Conservation (phyloP, 2,888 invertebrate species). For the Melangyna quadrimaculata region DNA sequence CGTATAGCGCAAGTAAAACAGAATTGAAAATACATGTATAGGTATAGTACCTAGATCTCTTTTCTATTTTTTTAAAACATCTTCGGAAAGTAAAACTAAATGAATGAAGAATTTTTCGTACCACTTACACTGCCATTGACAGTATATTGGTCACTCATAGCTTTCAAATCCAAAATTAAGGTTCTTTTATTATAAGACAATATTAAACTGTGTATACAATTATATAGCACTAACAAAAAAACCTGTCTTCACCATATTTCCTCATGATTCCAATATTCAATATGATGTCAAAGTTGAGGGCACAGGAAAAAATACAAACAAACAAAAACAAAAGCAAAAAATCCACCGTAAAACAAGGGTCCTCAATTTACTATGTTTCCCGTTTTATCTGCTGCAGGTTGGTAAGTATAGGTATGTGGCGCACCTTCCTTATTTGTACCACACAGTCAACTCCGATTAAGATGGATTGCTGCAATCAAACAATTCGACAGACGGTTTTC, state of each 20-base stretch:
- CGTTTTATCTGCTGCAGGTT: conserved; percentile 4
- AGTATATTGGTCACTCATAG: no score
- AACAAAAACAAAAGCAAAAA: neutral
- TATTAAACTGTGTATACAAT: no score
- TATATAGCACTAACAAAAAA: neutral
- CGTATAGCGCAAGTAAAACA: no score
- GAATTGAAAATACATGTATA: no score
- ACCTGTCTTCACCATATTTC: neutral
- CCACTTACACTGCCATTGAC: no score
- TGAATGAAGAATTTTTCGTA: no score
- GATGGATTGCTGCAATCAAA: conserved; percentile 71
- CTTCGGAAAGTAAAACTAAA: no score
- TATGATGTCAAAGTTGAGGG: conserved; percentile 19
- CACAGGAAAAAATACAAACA: neutral
- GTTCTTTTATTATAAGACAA: neutral
- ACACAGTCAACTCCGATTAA: conserved; percentile 66
- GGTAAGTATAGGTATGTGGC: conserved; percentile 58
- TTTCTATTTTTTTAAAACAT: no score
- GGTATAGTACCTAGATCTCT: no score
- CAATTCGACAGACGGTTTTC: conserved; percentile 70
- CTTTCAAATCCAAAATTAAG: neutral
- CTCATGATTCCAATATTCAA: neutral
- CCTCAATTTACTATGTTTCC: conserved; percentile 16
- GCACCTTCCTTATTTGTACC: conserved; percentile 62
- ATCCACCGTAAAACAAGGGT: neutral